Conservation (phyloP, 2,113 vertebrate species). For the Danionella cerebrum region DNA sequence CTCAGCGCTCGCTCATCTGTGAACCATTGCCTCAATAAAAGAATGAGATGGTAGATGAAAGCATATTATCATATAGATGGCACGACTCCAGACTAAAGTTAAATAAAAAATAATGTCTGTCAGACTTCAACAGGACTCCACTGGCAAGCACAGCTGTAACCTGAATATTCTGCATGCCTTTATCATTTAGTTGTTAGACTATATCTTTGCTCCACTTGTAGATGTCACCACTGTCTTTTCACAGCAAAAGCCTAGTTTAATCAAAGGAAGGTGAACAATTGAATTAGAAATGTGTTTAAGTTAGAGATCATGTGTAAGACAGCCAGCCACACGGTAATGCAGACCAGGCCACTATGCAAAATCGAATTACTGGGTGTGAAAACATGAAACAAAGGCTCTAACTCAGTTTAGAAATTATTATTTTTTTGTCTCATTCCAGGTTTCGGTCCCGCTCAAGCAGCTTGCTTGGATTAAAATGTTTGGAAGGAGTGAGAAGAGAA, state of each 20-base stretch:
- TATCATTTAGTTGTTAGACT: constrained; percentile 15
- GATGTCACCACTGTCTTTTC: constrained; percentile 39
- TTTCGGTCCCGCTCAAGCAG: neutral
- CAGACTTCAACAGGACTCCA: too few relatives aligned
- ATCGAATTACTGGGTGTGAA: constrained; percentile 38
- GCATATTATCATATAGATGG: constrained; percentile 43
- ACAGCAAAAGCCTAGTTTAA: constrained; percentile 50
- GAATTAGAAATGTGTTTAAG: constrained; percentile 47
- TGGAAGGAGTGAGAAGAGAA: neutral
- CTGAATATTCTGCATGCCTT: neutral
- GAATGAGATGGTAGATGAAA: constrained; percentile 42
- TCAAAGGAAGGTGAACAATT: constrained; percentile 53
- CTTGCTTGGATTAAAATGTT: constrained; percentile 10
- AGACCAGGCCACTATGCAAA: constrained; percentile 38
- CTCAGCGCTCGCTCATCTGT: constrained; percentile 45
- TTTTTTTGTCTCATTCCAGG: neutral
- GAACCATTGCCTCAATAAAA: constrained; percentile 38
- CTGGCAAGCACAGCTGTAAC: neutral
- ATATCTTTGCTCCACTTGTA: constrained; percentile 2
- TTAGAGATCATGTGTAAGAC: constrained; percentile 22
- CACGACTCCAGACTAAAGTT: neutral
- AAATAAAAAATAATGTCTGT: neutral
- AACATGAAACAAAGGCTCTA: constrained; percentile 15
- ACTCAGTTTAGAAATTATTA: neutral
- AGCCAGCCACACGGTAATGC: constrained; percentile 31